Evolutionary conservation across 2,113 vertebrate species (phyloP), one percentile per base, ranked within the genome.

Genomic region (Tragelaphus scriptus): DNA sequence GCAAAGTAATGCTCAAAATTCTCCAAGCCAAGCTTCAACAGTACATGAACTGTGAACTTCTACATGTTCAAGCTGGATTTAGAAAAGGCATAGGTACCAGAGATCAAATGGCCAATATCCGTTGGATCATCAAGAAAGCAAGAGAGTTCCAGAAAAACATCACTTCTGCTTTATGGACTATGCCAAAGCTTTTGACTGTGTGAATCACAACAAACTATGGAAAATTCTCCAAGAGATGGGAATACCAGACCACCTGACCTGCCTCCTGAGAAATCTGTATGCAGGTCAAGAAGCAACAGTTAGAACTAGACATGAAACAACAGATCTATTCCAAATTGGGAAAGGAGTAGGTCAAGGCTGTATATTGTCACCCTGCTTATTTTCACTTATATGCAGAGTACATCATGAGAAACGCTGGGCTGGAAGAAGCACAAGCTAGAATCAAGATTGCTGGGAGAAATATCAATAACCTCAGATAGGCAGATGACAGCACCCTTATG

Each of bases 301-400:
- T 23, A 71, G n/a, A 71, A 71, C n/a, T 5, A 9, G 17, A 36
- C 9, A 36, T 36, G 19, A 1, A 71, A 71, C 9, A 71, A 71
- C n/a, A 71, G n/a, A 71, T n/a, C 0, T 1, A 9, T 36, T 71
- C n/a, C n/a, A 71, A 36, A 71, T n/a, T 0, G 1, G 17, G 1
- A 36, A 71, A 71, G n/a, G 17, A 71, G 9, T 71, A 21, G 4
- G n/a, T 71, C 17, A 71, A 71, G 17, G 65, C 5, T 36, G n/a
- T 71, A 23, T 71, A 36, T 71, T 71, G n/a, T 71, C 65, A 68
- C 8, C 8, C 17, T 68, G 65, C 17, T 36, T 68, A 21, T 36
- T 68, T 68, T 68, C 10, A 21, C 32, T 68, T 68, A 5, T 21
- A 21, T 68, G 32, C 17, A 68, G 65, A 36, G 8, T 68, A 21